Conservation (phyloP, 2,113 vertebrate genomes). For the Hiodon tergisus region DNA sequence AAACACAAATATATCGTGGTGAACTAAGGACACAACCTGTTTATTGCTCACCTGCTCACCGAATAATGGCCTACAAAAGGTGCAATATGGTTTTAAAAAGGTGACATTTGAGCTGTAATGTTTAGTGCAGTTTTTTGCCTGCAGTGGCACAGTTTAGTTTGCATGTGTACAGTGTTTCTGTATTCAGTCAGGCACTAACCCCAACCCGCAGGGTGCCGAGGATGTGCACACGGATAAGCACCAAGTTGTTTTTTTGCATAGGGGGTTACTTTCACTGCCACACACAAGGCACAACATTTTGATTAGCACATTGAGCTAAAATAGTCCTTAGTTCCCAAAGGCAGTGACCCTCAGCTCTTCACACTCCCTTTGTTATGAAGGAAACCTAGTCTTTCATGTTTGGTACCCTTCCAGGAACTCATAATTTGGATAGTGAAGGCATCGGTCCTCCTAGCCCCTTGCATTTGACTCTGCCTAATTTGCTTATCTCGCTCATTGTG, state of each 20-base stretch:
- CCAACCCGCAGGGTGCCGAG: not conserved
- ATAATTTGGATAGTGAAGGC: no score
- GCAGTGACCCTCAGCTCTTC: no score
- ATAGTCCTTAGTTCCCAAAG: no score
- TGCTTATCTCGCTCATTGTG: no score
- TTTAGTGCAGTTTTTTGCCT: no score
- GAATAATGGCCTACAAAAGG: not conserved
- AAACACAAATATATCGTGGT: slow-evolving; percentile 48
- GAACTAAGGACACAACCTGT: slow-evolving; percentile 34
- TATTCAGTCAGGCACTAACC: not conserved
- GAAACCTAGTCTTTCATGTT: no score
- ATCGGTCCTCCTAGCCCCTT: no score
- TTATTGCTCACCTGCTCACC: slow-evolving; percentile 40
- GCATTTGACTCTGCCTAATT: no score
- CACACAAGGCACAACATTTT: not conserved
- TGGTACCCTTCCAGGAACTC: no score
- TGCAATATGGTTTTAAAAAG: not conserved
- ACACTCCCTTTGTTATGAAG: no score
- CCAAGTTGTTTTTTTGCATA: not conserved
- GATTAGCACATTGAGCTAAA: not conserved
- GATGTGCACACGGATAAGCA: not conserved
- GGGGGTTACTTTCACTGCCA: not conserved
- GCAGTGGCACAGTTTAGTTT: no score
- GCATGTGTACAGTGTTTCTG: not conserved
- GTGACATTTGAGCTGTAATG: no score